phyloP scores from a whole-genome alignment of 2,113 vertebrate genomes.

The Mystacornis crossleyi region DNA sequence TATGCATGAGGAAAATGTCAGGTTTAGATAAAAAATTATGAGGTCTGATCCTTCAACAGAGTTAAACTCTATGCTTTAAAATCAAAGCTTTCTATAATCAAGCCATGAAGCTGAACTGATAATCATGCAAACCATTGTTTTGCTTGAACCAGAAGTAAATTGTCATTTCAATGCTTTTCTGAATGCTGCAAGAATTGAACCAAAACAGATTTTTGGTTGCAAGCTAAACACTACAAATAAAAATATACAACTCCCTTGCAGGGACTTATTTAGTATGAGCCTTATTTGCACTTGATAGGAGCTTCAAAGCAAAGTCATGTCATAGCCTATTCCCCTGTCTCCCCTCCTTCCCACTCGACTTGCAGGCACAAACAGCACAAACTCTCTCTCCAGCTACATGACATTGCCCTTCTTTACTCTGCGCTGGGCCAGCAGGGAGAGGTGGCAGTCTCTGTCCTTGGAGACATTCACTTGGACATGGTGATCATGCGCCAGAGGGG shows the following conservation, averaged over 20 bases:
- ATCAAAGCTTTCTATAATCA: background rate
- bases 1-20: background rate
- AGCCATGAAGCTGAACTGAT: background rate
- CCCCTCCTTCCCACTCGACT: background rate
- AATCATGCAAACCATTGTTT: background rate
- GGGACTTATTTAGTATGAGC: background rate
- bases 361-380: background rate
- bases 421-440: background rate
- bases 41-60: background rate
- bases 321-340: background rate
- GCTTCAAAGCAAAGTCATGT: slow-evolving; percentile 17
- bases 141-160: slow-evolving; percentile 29
- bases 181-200: background rate
- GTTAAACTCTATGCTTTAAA: background rate
- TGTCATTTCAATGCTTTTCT: background rate
- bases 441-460: background rate
- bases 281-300: slow-evolving; percentile 13
- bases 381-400: background rate
- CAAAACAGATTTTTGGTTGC: background rate
- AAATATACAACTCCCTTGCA: slow-evolving; percentile 7
- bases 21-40: background rate
- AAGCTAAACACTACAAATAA: slow-evolving; percentile 2
- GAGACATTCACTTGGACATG: background rate
- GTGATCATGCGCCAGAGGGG: fast-evolving
- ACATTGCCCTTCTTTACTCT: background rate